phyloP scores from a whole-genome alignment of 2,113 vertebrate genomes.

The Gopherus evgoodei region DNA sequence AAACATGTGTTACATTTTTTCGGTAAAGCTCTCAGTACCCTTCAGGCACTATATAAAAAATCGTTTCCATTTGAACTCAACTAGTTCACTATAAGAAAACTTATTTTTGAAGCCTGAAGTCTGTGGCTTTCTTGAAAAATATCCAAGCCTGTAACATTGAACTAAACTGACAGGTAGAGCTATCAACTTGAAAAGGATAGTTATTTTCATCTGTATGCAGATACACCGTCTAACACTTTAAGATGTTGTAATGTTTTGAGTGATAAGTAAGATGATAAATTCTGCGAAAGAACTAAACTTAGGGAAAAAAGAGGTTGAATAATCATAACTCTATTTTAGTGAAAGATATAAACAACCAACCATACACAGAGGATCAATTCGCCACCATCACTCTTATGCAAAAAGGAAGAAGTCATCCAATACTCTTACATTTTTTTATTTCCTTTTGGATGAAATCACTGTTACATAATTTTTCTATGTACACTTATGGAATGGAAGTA shows the following conservation, averaged over 20 bases:
- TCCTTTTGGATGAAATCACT: neutral
- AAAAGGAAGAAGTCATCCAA: too few species aligned
- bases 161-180: neutral
- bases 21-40: neutral
- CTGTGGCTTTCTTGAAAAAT: neutral
- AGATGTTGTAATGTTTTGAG: neutral
- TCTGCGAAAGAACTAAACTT: neutral
- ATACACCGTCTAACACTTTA: neutral
- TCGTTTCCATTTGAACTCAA: neutral
- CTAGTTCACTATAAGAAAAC: neutral
- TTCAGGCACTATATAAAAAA: neutral
- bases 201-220: neutral
- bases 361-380: neutral
- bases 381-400: neutral
- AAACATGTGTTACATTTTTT: neutral
- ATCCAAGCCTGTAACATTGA: neutral
- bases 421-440: neutral
- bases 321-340: neutral
- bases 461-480: neutral
- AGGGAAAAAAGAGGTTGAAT: neutral
- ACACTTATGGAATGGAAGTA: neutral
- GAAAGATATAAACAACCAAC: neutral
- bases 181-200: neutral
- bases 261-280: neutral
- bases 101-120: slow-evolving; percentile 2